These are phyloP conservation scores for Gallinago media DNA, from an alignment of 2,113 vertebrate genomes.

Conservation along the genomic window DNA sequence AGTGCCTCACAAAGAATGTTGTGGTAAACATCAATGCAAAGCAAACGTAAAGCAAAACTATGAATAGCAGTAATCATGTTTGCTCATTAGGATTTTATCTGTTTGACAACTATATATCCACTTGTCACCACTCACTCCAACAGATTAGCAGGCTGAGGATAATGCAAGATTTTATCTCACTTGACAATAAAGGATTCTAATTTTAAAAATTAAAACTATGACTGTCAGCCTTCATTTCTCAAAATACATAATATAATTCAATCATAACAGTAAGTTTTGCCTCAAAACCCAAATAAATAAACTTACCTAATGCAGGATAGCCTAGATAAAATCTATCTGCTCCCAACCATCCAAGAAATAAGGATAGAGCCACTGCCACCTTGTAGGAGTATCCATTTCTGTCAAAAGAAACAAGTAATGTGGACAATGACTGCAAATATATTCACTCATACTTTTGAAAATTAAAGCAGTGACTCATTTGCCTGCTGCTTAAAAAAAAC, in stretches of 20 bases:
- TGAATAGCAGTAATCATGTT: not conserved
- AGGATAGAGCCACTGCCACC: slow-evolving; percentile 94
- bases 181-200: not conserved
- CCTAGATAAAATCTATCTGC: slow-evolving; percentile 98
- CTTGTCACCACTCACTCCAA: not conserved
- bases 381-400: slow-evolving; percentile 97
- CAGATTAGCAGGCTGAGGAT: not conserved
- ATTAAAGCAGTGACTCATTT: slow-evolving; percentile 48
- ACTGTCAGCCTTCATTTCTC: not conserved
- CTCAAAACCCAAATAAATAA: not conserved
- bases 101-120: not conserved
- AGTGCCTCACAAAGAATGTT: not conserved
- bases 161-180: not conserved
- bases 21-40: not conserved
- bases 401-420: slow-evolving; percentile 48
- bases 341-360: slow-evolving; percentile 97
- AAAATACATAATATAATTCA: not conserved
- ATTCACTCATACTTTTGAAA: slow-evolving; percentile 24
- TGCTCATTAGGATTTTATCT: slow-evolving; percentile 19
- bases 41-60: not conserved
- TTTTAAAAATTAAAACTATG: not conserved
- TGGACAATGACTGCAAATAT: slow-evolving; percentile 29
- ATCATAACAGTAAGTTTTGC: not conserved
- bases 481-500: not conserved
- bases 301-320: slow-evolving; percentile 95